Evolutionary conservation across 2,888 invertebrate genomes (phyloP).

Genomic region (Alitta virens): DNA sequence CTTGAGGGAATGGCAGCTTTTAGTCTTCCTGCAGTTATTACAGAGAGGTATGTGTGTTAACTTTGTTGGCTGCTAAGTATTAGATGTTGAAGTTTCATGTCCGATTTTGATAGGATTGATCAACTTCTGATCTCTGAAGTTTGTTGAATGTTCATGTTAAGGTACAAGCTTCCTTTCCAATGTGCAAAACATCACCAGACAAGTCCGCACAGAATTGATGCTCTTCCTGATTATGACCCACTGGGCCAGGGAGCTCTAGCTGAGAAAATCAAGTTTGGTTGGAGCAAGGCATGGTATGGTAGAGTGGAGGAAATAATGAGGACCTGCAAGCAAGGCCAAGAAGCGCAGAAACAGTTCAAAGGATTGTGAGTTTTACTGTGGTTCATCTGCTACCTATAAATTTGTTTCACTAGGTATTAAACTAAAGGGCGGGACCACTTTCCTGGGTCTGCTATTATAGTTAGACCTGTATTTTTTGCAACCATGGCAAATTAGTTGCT

Average conservation of each 20-base stretch:
- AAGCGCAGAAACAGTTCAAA: not conserved
- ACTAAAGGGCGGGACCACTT: too few relatives aligned
- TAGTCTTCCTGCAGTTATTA: constrained; percentile 30
- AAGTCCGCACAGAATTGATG: constrained; percentile 37
- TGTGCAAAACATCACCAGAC: constrained; percentile 38
- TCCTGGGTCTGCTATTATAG: too few relatives aligned
- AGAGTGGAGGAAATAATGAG: constrained; percentile 42
- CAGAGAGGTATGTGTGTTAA: constrained; percentile 31
- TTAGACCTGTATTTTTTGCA: too few relatives aligned
- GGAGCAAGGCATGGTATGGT: constrained; percentile 52
- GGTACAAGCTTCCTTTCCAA: constrained; percentile 48
- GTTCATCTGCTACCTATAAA: too few relatives aligned
- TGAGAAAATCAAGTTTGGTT: constrained; percentile 45
- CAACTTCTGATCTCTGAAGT: not conserved
- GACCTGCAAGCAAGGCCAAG: constrained; percentile 25
- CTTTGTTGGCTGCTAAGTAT: too few relatives aligned
- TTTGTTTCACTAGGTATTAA: too few relatives aligned
- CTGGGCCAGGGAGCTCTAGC: constrained; percentile 36
- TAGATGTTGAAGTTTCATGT: too few relatives aligned
- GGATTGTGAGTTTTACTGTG: not conserved
- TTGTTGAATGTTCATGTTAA: constrained; percentile 19
- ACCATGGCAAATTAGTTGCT: too few relatives aligned
- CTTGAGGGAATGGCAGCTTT: not conserved
- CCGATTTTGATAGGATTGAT: not conserved
- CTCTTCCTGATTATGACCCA: constrained; percentile 38